phyloP scores from a whole-genome alignment of 1,140 invertebrate species.

The Lamellibrachia luymesi region DNA sequence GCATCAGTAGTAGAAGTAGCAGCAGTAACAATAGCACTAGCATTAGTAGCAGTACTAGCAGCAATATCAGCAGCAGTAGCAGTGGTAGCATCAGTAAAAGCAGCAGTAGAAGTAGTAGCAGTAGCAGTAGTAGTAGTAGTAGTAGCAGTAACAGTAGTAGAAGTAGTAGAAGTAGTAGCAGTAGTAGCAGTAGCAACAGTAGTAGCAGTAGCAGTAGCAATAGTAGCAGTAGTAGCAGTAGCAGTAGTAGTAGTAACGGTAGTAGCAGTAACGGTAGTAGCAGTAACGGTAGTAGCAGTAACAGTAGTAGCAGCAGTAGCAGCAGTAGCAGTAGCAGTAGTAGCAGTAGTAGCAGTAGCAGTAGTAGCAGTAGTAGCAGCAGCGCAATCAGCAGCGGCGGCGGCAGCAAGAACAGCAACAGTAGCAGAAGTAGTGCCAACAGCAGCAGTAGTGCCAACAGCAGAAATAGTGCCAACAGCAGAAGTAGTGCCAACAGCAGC shows the following conservation, averaged over 20 bases:
- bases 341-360: neutral
- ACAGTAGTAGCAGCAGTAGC: constrained; percentile 1
- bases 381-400: too few species aligned
- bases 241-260: neutral
- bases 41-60: too few species aligned
- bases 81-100: neutral
- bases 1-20: neutral
- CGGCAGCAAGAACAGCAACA: too few species aligned
- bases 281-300: neutral
- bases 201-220: neutral
- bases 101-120: constrained; percentile 13
- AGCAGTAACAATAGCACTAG: neutral
- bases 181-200: constrained; percentile 10
- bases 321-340: neutral
- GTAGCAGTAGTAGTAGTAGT: neutral
- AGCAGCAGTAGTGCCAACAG: too few species aligned
- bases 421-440: too few species aligned
- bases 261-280: neutral
- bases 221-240: constrained; percentile 7
- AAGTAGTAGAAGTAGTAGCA: neutral
- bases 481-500: neutral
- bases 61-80: neutral
- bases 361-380: neutral
- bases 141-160: neutral
- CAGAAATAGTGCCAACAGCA: too few species aligned